Base-by-base conservation (phyloP, 2,888 invertebrate species). In the Melanostoma scalare region DNA sequence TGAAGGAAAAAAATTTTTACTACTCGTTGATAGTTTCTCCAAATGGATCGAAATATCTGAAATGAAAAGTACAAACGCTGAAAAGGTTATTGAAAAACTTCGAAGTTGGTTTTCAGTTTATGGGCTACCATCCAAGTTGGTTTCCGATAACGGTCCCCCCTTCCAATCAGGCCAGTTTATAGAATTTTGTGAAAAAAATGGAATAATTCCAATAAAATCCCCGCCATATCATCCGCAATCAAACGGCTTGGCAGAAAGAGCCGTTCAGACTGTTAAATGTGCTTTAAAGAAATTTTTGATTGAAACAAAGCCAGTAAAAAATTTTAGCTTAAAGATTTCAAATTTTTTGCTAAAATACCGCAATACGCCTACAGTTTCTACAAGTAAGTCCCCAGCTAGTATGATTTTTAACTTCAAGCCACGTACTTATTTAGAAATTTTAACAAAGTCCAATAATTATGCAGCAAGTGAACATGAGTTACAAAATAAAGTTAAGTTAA, bases 1-100 rank as follows among this genome's bases (percentile, higher is more conserved):
- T n/a, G 33, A 74, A 33, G 46, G 50, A 3, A 44, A 35, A 6
- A 60, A 71, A 10, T 60, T 65, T 35, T 71, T 78, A 31, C 73
- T 84, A 60, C 3, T 58, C 35, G 60, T 74, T 0, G 74, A 84
- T 48, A 78, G 78, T 52, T 78, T 58, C 65, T 61, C 55, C 6
- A 78, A 78, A 42, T 78, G 71, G 84, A 77, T 84, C 35, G 74
- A 71, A 10, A 35, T 80, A 9, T 48, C 65, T 20, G 53, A 67
- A 52, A 44, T 75, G 10, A 35, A 44, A 31, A 75, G 67, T 60
- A 75, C 65, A 33, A 53, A 52, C 3, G 48, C 67, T 20, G 6
- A 53, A 8, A 6, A 48, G 3, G 52, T 74, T 3, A 58, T 74
- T 53, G 68, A 74, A 53, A 74, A 74, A 44, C 55, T 74, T 3